phyloP scores from a whole-genome alignment of 2,888 invertebrate species.

The Athalia circularis region DNA sequence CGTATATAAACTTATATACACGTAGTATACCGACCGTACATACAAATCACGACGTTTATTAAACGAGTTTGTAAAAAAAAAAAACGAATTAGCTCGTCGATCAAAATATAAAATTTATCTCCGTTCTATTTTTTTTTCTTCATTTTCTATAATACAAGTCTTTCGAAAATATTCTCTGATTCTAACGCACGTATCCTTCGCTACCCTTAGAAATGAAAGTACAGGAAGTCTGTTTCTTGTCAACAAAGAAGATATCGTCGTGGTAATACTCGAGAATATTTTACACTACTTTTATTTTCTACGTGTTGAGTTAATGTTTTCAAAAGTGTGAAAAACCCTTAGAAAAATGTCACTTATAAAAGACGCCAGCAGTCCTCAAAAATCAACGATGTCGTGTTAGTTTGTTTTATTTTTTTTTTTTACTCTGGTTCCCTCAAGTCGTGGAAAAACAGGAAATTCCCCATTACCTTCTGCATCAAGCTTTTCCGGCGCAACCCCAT shows the following conservation, averaged over 20 bases:
- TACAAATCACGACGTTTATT: constrained; percentile 3
- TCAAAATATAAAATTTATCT: no score
- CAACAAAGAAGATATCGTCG: background rate
- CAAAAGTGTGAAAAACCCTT: constrained; percentile 15
- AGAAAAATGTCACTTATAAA: background rate
- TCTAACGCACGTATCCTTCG: background rate
- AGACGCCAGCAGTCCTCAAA: background rate
- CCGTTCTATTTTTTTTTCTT: no score
- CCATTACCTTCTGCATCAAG: background rate
- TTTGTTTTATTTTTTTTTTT: background rate
- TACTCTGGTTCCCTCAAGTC: background rate
- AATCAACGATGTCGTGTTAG: background rate
- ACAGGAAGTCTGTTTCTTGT: background rate
- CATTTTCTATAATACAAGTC: no score
- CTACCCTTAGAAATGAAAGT: background rate
- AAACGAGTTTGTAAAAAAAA: background rate
- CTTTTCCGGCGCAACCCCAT: background rate
- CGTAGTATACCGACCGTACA: background rate
- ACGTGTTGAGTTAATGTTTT: background rate
- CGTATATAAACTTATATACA: background rate
- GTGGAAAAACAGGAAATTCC: background rate
- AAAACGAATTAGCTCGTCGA: background rate
- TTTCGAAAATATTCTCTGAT: background rate
- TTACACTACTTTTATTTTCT: background rate
- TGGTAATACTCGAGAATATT: background rate